phyloP scores from a whole-genome alignment of 2,113 vertebrate genomes.

The Sarotherodon lohbergeri region DNA sequence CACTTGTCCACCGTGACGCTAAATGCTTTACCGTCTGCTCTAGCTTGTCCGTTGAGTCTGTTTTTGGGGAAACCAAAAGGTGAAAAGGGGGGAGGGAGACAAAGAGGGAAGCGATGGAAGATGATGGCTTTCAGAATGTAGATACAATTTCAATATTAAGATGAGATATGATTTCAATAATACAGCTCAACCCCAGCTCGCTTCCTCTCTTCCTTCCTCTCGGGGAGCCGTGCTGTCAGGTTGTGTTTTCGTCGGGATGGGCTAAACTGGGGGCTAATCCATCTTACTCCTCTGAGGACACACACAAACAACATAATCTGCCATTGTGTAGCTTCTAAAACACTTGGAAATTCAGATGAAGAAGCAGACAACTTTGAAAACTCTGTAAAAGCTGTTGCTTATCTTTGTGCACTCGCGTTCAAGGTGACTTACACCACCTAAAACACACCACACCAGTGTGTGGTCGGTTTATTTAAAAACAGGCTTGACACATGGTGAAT shows the following conservation, averaged over 20 bases:
- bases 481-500: not conserved
- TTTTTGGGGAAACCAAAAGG: conserved; percentile 18
- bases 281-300: conserved; percentile 15
- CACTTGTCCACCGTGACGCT: not conserved
- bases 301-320: conserved; percentile 33
- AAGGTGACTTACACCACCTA: conserved; percentile 25
- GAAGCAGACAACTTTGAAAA: conserved; percentile 5
- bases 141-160: conserved; percentile 43
- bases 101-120: conserved; percentile 5
- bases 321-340: conserved; percentile 7
- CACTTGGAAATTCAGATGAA: conserved; percentile 34
- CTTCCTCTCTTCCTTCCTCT: conserved; percentile 6
- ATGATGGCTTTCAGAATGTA: conserved; percentile 31
- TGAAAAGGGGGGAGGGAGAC: not conserved
- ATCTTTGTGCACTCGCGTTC: not conserved
- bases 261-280: conserved; percentile 46
- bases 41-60: conserved; percentile 12
- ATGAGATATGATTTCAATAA: conserved; percentile 39
- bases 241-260: conserved; percentile 16
- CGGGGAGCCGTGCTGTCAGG: conserved; percentile 17
- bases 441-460: not conserved
- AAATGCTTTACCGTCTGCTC: not conserved
- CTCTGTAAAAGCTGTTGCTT: not conserved
- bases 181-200: conserved; percentile 14
- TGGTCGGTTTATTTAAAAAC: not conserved